phyloP scores from a whole-genome alignment of 2,113 vertebrate species.

The Chaetodon trifascialis region DNA sequence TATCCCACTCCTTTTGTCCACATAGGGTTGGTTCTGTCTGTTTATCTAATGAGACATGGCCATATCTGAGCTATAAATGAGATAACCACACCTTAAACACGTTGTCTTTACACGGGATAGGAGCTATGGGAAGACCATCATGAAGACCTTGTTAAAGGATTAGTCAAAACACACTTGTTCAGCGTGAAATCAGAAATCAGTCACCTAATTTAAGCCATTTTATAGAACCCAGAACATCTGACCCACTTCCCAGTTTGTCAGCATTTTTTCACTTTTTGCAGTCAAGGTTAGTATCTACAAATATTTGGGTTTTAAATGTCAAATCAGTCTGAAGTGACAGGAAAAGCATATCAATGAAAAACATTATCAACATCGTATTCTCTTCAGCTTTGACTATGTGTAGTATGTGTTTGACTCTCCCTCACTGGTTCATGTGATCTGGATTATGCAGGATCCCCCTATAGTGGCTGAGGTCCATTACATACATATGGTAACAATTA shows the following conservation, averaged over 20 bases:
- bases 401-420: neutral
- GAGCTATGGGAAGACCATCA: neutral
- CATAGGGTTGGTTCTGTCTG: constrained; percentile 13
- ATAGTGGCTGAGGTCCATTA: constrained; percentile 2
- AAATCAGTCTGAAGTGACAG: constrained; percentile 6
- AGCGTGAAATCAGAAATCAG: neutral
- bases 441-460: constrained; percentile 16
- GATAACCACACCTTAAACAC: constrained; percentile 1
- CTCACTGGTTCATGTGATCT: constrained; percentile 8
- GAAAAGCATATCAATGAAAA: constrained; percentile 8
- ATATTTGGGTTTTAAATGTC: constrained; percentile 13
- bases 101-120: constrained; percentile 31
- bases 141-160: neutral
- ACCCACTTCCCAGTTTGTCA: neutral
- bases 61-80: constrained; percentile 21
- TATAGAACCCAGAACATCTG: neutral
- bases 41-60: constrained; percentile 39
- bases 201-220: neutral
- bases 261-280: neutral
- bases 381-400: neutral
- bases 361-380: neutral
- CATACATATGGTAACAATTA: constrained; percentile 39
- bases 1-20: constrained; percentile 57
- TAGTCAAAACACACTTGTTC: neutral
- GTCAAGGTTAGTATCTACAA: neutral